These are phyloP conservation scores for Onthophagus sagittarius DNA, from an alignment of 2,888 invertebrate species.

Conservation along the genomic window DNA sequence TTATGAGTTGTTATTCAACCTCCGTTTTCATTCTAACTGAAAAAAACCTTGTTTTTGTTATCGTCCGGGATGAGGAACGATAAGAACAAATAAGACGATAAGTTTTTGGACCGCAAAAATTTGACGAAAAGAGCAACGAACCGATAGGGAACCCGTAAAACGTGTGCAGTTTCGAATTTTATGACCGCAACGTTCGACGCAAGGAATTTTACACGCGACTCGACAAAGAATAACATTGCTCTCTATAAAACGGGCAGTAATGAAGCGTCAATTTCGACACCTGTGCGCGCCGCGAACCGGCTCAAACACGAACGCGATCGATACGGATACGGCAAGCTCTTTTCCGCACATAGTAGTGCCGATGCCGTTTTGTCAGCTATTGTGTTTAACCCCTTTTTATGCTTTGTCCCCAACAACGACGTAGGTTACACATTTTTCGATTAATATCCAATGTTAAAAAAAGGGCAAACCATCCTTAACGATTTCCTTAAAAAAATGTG, in stretches of 20 bases:
- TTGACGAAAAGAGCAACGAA: not conserved
- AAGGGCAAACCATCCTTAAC: not conserved
- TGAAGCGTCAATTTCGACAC: slow-evolving; percentile 12
- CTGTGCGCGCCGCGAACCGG: not conserved
- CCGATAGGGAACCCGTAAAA: not conserved
- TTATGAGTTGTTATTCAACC: no score
- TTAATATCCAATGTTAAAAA: no score
- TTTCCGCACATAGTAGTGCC: not conserved
- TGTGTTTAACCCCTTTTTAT: not conserved
- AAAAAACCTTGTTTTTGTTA: no score
- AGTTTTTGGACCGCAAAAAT: not conserved
- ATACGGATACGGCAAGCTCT: not conserved
- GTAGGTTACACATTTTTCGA: no score
- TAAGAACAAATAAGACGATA: not conserved
- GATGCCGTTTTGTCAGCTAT: not conserved
- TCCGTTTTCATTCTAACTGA: no score
- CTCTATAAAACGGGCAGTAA: not conserved
- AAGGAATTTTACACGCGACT: not conserved
- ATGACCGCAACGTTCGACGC: not conserved
- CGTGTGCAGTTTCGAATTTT: not conserved
- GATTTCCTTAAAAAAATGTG: not conserved
- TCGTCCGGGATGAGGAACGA: not conserved
- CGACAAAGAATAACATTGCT: not conserved
- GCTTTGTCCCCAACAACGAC: not conserved
- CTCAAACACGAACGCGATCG: not conserved